These are phyloP conservation scores for Mola mola DNA, from an alignment of 2,113 vertebrate species.

Conservation along the genomic window DNA sequence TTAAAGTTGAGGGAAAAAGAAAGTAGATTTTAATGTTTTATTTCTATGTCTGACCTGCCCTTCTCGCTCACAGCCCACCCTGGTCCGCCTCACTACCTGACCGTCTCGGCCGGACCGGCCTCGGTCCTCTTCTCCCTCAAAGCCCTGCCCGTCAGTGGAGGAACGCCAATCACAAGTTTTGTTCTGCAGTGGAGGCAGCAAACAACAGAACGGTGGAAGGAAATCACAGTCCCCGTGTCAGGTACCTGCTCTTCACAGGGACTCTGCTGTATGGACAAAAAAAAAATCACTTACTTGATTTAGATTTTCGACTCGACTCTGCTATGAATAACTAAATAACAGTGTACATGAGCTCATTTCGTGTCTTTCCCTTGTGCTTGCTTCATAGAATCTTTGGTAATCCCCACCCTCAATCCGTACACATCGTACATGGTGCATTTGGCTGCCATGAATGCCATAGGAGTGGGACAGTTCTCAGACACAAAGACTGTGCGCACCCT, in stretches of 20 bases:
- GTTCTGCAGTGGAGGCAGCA: slow-evolving; percentile 69
- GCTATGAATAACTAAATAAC: too few relatives aligned
- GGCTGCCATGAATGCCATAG: slow-evolving; percentile 74
- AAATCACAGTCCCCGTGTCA: slow-evolving; percentile 37
- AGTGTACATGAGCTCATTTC: too few relatives aligned
- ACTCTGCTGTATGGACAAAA: neutral
- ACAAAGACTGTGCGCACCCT: slow-evolving; percentile 48
- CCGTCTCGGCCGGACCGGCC: slow-evolving; percentile 41
- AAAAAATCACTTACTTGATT: too few relatives aligned
- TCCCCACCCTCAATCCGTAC: slow-evolving; percentile 69
- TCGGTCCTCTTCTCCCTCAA: slow-evolving; percentile 66
- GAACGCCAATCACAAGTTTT: slow-evolving; percentile 66
- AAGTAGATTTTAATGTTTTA: too few relatives aligned
- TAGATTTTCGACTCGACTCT: too few relatives aligned
- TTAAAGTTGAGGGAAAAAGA: too few relatives aligned
- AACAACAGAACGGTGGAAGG: slow-evolving; percentile 51
- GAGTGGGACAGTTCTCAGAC: slow-evolving; percentile 71
- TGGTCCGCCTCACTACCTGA: slow-evolving; percentile 48
- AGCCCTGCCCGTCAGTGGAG: slow-evolving; percentile 57
- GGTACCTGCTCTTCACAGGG: too few relatives aligned
- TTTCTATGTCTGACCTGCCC: neutral
- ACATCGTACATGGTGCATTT: slow-evolving; percentile 72
- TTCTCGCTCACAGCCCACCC: slow-evolving; percentile 61
- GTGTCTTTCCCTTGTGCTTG: too few relatives aligned
- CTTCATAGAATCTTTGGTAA: slow-evolving; percentile 49